These are phyloP conservation scores for Acanthisitta chloris DNA, from an alignment of 2,113 vertebrate species.

Conservation along the genomic window DNA sequence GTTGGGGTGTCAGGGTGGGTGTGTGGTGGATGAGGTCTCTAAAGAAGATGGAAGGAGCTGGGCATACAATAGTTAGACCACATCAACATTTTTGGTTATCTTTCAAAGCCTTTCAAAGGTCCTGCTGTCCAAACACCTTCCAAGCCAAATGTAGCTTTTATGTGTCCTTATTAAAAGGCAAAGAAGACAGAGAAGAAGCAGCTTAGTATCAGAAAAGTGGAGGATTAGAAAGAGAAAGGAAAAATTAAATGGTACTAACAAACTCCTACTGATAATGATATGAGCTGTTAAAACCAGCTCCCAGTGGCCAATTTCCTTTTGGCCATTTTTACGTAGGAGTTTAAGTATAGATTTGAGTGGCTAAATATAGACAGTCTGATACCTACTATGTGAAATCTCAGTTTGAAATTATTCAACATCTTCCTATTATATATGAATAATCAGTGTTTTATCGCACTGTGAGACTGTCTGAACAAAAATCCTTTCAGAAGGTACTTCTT, in stretches of 20 bases:
- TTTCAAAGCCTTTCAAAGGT: neutral
- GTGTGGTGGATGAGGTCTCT: neutral
- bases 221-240: neutral
- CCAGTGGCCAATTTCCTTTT: neutral
- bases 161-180: neutral
- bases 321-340: neutral
- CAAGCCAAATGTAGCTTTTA: neutral
- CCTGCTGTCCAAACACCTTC: neutral
- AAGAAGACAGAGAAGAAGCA: neutral
- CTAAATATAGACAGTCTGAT: constrained; percentile 12
- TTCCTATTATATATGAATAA: constrained; percentile 26
- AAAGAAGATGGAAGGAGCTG: neutral
- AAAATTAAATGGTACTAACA: neutral
- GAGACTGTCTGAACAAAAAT: neutral
- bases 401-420: constrained; percentile 8
- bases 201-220: neutral
- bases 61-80: neutral
- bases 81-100: accelerated
- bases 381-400: neutral
- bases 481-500: neutral
- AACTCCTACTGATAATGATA: accelerated
- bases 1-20: neutral
- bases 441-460: accelerated
- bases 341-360: neutral
- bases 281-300: neutral